These are phyloP conservation scores for Parelbella ahira DNA, from an alignment of 2,888 invertebrate genomes.

Conservation along the genomic window DNA sequence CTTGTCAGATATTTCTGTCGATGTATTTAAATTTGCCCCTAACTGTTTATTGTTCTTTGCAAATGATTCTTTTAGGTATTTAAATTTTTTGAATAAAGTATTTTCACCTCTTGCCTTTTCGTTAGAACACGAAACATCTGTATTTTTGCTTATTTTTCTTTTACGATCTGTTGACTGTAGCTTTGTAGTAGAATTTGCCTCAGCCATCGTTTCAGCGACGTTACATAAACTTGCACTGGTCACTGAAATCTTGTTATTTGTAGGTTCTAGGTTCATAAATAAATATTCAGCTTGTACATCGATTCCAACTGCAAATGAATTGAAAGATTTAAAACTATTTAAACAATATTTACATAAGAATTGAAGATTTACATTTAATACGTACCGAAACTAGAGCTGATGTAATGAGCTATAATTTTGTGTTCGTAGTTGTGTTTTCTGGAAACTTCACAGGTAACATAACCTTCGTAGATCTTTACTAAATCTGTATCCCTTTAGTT, in stretches of 20 bases:
- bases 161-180: constrained; percentile 47
- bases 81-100: constrained; percentile 50
- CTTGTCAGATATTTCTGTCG: constrained; percentile 34
- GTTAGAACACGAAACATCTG: constrained; percentile 41
- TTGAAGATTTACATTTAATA: neutral
- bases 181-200: constrained; percentile 26
- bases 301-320: constrained; percentile 79
- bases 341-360: too few species aligned
- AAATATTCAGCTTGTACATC: constrained; percentile 62
- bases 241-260: too few species aligned
- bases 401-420: constrained; percentile 74
- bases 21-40: constrained; percentile 37
- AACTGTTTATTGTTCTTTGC: constrained; percentile 43
- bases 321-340: too few species aligned
- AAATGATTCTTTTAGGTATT: constrained; percentile 51
- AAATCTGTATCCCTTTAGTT: constrained; percentile 64
- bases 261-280: too few species aligned
- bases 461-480: constrained; percentile 62
- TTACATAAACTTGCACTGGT: neutral
- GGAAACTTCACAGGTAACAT: constrained; percentile 60
- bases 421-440: constrained; percentile 59
- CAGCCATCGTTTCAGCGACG: constrained; percentile 3
- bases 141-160: constrained; percentile 43
- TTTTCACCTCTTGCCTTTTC: constrained; percentile 63
- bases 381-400: constrained; percentile 79